phyloP scores from a whole-genome alignment of 1,140 invertebrate species.

The Cydia amplana region DNA sequence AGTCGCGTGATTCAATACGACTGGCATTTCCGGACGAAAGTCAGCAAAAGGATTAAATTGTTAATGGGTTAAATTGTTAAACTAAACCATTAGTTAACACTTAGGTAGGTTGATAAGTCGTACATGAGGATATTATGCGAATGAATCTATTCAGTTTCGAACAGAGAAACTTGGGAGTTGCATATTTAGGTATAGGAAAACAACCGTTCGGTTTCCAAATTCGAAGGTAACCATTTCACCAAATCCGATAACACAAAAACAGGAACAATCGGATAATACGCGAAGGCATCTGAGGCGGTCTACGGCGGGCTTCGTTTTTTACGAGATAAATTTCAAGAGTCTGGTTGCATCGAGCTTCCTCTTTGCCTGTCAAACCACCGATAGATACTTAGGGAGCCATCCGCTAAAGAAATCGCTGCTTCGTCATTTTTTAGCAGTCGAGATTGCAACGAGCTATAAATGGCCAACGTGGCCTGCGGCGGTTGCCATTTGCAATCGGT shows the following conservation, averaged over 20 bases:
- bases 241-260: conserved; percentile 34
- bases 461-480: conserved; percentile 64
- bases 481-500: conserved; percentile 76
- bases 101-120: no score
- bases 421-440: conserved; percentile 71
- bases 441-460: conserved; percentile 76
- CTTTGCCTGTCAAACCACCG: conserved; percentile 50
- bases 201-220: neutral
- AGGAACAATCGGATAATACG: conserved; percentile 45
- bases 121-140: no score
- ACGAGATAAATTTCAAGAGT: conserved; percentile 56
- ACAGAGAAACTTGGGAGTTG: neutral
- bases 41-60: no score
- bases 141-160: no score
- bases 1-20: no score
- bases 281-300: conserved; percentile 59
- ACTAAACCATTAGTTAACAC: no score
- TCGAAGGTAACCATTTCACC: conserved; percentile 15
- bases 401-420: conserved; percentile 65
- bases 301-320: conserved; percentile 55
- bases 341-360: conserved; percentile 50
- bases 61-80: no score
- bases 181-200: neutral
- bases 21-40: no score
- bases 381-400: conserved; percentile 58